These are phyloP conservation scores for Diaprepes abbreviatus DNA, from an alignment of 2,888 invertebrate genomes.

Conservation along the genomic window DNA sequence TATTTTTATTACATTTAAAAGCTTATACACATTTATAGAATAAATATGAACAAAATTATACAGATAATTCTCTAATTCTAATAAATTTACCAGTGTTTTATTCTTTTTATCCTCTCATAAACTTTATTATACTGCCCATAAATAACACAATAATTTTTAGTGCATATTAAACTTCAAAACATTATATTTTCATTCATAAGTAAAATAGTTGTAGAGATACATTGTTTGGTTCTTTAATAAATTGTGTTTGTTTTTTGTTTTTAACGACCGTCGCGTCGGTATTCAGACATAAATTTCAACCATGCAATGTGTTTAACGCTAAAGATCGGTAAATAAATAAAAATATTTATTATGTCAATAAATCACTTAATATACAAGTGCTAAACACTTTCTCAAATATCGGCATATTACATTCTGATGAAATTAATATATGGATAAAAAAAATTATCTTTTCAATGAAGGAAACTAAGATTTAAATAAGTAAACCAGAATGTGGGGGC, in stretches of 20 bases:
- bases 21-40: too few relatives aligned
- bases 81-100: conserved; percentile 10
- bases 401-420: neutral
- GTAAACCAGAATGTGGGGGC: too few relatives aligned
- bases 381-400: neutral
- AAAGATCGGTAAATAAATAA: conserved; percentile 15
- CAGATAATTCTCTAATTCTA: too few relatives aligned
- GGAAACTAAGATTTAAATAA: too few relatives aligned
- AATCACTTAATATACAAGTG: conserved; percentile 1
- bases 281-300: conserved; percentile 9
- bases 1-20: too few relatives aligned
- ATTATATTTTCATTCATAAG: conserved; percentile 24
- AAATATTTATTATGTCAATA: conserved; percentile 1
- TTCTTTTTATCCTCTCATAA: conserved; percentile 38
- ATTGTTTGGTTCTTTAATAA: conserved; percentile 23
- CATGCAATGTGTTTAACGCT: conserved; percentile 1
- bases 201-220: conserved; percentile 23
- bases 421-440: too few relatives aligned
- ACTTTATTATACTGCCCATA: conserved; percentile 39
- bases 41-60: too few relatives aligned
- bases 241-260: conserved; percentile 18
- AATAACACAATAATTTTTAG: conserved; percentile 42
- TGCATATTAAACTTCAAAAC: conserved; percentile 26
- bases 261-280: conserved; percentile 13
- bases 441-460: too few relatives aligned